Evolutionary conservation across 2,888 invertebrate species (phyloP), one percentile per base, ranked within the genome.

Genomic region (Dicranocentrus wangi): DNA sequence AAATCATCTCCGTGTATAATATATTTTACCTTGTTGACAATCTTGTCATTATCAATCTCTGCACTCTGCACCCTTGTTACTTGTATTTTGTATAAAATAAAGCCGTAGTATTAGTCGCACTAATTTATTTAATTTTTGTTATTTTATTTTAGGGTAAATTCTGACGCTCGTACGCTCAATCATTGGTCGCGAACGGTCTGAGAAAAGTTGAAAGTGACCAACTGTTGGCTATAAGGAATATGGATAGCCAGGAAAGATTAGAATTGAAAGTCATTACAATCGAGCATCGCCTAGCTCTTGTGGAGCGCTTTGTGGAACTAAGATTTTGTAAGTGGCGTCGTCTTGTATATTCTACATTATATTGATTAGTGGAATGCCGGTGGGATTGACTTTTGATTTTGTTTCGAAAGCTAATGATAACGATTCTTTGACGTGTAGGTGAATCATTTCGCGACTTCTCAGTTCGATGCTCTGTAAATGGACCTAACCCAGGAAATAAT

Each of bases 291-390:
- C 8, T 70, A n/a, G 58, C 21, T 2, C 42, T 70, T 5, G 27
- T 70, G 58, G 70, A 70, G 17, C 58, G 58, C 13, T 70, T 70
- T 70, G 43, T 70, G 23, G 70, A 70, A 21, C 19, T 70, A n/a
- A 39, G 43, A 25, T 70, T 70, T 70, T 70, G 70, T 70, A 70
- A 55, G 70, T 39, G 23, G 17, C 8, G n/a, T 39, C 39, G 7
- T n/a, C n/a, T n/a, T 39, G 39, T 39, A 39, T 39, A 13, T n/a
- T n/a, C n/a, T n/a, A n/a, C n/a, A n/a, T n/a, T n/a, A n/a, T n/a
- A n/a, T n/a, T n/a, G n/a, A n/a, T n/a, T n/a, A n/a, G n/a, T n/a
- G 39, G 13, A 39, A 39, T 39, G 5, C 39, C 39, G 19, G 13
- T 39, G 5, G 5, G 39, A 39, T 39, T 39, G 39, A 39, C 7